Evolutionary conservation across 2,888 invertebrate genomes (phyloP).

Genomic region (Podotricha telesiphe): DNA sequence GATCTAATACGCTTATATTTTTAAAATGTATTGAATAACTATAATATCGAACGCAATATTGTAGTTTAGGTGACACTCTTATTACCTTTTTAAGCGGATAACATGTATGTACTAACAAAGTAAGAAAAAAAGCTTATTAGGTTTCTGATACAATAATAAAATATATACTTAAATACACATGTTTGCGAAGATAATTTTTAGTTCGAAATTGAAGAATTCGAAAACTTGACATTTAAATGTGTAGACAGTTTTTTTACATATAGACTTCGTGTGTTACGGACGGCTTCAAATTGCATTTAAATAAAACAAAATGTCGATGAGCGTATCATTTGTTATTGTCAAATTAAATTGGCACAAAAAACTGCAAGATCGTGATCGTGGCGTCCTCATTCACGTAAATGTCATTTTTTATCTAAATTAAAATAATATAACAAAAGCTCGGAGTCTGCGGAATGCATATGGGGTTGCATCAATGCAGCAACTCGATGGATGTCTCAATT

Average conservation of each 20-base stretch:
- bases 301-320: conserved; percentile 45
- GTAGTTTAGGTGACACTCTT: neutral
- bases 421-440: conserved; percentile 49
- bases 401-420: conserved; percentile 63
- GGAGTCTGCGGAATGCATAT: conserved; percentile 44
- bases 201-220: conserved; percentile 1
- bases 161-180: too few species aligned
- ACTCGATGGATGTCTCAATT: conserved; percentile 51
- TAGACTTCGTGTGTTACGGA: conserved; percentile 22
- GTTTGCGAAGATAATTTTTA: neutral
- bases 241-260: conserved; percentile 29
- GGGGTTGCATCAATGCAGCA: conserved; percentile 38
- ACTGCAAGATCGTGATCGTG: conserved; percentile 53
- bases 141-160: too few species aligned
- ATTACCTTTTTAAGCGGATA: too few species aligned
- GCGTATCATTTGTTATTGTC: conserved; percentile 62
- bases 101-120: too few species aligned
- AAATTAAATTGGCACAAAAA: conserved; percentile 57
- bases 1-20: neutral
- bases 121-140: too few species aligned
- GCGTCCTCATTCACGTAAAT: conserved; percentile 60
- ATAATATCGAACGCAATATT: neutral
- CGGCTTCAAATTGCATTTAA: conserved; percentile 26
- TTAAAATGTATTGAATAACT: neutral
- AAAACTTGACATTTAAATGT: conserved; percentile 36